phyloP scores from a whole-genome alignment of 2,797 vertebrate genomes.

The Sebastes trivittatus region DNA sequence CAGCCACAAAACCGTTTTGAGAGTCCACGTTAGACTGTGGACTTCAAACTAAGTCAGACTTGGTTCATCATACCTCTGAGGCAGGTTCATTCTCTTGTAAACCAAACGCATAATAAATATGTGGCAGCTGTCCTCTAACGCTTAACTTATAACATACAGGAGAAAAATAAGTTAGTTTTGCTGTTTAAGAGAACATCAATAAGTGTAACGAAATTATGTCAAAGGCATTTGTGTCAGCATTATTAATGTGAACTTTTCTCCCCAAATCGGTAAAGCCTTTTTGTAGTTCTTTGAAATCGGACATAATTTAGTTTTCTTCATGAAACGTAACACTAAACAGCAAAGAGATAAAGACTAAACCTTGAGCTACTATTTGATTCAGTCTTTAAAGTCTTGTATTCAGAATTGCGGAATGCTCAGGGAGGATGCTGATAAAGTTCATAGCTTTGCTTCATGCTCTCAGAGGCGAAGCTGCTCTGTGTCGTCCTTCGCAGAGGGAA shows the following conservation, averaged over 20 bases:
- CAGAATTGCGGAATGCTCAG: constrained; percentile 78
- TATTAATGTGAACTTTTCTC: background rate
- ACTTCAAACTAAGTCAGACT: background rate
- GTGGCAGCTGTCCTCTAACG: constrained; percentile 27
- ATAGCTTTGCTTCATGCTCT: constrained; percentile 14
- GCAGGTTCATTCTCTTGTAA: constrained; percentile 29
- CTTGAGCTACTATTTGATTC: constrained; percentile 24
- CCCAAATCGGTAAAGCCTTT: constrained; percentile 1
- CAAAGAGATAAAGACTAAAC: background rate
- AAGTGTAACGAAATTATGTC: background rate
- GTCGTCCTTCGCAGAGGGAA: constrained; percentile 84
- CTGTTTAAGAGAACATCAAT: background rate
- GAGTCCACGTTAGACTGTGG: background rate
- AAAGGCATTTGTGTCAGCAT: background rate
- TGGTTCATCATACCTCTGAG: constrained; percentile 24
- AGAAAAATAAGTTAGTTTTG: constrained; percentile 51
- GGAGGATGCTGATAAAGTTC: constrained; percentile 48
- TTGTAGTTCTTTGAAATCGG: background rate
- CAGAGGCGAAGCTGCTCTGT: constrained; percentile 82
- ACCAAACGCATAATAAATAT: constrained; percentile 47
- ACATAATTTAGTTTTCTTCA: background rate
- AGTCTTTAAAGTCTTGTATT: constrained; percentile 42
- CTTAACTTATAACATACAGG: constrained; percentile 17
- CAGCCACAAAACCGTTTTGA: constrained; percentile 28
- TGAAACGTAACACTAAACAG: constrained; percentile 10